Base-by-base conservation (phyloP, 64 coral and sea anemone species). In the Montipora efflorescens region DNA sequence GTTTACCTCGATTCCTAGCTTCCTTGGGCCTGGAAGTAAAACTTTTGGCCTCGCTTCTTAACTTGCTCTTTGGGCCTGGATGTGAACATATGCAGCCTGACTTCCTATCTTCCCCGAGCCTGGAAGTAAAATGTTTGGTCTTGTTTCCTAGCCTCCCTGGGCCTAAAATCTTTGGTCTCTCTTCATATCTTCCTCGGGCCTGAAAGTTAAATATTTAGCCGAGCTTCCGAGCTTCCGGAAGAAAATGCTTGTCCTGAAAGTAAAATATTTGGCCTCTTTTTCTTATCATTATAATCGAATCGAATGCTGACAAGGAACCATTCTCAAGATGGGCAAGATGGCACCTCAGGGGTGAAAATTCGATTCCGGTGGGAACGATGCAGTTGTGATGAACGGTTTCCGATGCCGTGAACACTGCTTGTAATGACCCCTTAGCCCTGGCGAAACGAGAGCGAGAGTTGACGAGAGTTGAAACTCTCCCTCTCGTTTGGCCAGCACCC, bases 51-150 rank as follows among this genome's bases (percentile, higher is more conserved):
- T 48, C 47, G 15, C 69, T 44, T 70, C 62, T 45, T 69, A 78
- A 8, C 19, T 7, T 23, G 3, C 66, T 84, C 61, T 58, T 5
- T 84, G 57, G 81, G 81, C 59, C 59, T 84, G 81, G 81, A 84
- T 67, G 81, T 67, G 47, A 84, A 84, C 36, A 57, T 57, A 57
- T 57, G 6, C 11, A 11, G 3, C 53, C 53, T 8, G 6, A 11
- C 11, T 57, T 57, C 7, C 62, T 43, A 77, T 8, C 15, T 84
- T 84, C 81, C 81, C 1, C 66, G 15, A 58, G 81, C 59, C 59
- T 84, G 81, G 81, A 84, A 66, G 81, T 83, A 85, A 85, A 85
- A 70, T 85, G 69, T 47, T 85, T 85, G 82, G 82, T 58, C 82
- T n/a, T n/a, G 16, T 69, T 44, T 85, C 62, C 45, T 69, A 78